Evolutionary conservation across 2,888 invertebrate genomes (phyloP).

Genomic region (Drosophila algonquin): DNA sequence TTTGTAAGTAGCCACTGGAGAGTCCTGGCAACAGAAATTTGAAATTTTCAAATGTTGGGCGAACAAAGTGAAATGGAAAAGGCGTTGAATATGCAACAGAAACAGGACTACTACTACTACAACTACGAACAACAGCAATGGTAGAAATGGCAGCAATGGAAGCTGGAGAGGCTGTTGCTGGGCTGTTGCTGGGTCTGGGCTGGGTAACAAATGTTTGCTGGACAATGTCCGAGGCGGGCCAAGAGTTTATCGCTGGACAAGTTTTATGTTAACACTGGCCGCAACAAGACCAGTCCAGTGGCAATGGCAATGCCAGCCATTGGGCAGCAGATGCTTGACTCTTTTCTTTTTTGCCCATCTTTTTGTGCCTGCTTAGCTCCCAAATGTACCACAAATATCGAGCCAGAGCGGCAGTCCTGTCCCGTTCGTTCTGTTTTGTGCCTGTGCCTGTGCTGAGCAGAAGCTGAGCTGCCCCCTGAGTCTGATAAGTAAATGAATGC

Average conservation of each 20-base stretch:
- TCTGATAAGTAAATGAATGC: constrained; percentile 61
- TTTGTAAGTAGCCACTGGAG: constrained; percentile 59
- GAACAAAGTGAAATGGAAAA: constrained; percentile 39
- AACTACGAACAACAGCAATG: background rate
- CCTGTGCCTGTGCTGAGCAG: background rate
- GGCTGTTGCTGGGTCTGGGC: constrained; percentile 4
- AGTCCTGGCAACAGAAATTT: constrained; percentile 43
- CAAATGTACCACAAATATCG: constrained; percentile 66
- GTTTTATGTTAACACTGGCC: constrained; percentile 51
- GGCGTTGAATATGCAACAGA: constrained; percentile 54
- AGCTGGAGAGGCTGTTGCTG: background rate
- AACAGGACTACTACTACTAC: background rate
- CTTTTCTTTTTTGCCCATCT: background rate
- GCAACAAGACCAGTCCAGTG: constrained; percentile 40
- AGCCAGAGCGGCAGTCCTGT: constrained; percentile 8
- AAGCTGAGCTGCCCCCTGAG: constrained; percentile 14
- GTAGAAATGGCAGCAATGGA: background rate
- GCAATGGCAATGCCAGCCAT: constrained; percentile 12
- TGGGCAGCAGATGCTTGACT: constrained; percentile 28
- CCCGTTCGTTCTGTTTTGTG: background rate
- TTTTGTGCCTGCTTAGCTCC: constrained; percentile 55
- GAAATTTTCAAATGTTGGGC: constrained; percentile 47
- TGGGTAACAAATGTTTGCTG: constrained; percentile 43
- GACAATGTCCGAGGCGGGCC: constrained; percentile 52
- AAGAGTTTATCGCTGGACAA: constrained; percentile 62